Percentiles rank a stretch among this genome's conserved stretches.
Evolutionary conservation across 2,797 vertebrate genomes (phyloP).

Genomic region (Leuciscus waleckii): DNA sequence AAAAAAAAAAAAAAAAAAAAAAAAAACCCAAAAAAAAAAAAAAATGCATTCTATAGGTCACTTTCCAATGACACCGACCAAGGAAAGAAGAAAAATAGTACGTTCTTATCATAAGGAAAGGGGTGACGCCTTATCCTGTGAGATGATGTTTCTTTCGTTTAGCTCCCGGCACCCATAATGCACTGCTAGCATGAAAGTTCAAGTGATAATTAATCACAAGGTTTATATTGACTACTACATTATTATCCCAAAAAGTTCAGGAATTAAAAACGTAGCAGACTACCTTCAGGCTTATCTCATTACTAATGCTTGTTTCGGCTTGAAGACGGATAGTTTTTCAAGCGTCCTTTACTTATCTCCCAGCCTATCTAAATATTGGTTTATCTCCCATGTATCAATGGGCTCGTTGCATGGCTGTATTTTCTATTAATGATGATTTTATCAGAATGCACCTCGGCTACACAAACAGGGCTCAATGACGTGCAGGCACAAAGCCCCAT

Average conservation of each 20-base stretch:
- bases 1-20: slow-evolving; percentile 26
- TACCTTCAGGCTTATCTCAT: slow-evolving; percentile 47
- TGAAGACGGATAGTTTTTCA: slow-evolving; percentile 33
- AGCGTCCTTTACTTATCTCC: slow-evolving; percentile 49
- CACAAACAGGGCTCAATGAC: slow-evolving; percentile 15
- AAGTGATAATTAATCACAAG: slow-evolving; percentile 49
- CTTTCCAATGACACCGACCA: slow-evolving; percentile 47
- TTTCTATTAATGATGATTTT: slow-evolving; percentile 47
- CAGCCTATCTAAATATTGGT: slow-evolving; percentile 36
- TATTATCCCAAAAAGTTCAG: slow-evolving; percentile 35
- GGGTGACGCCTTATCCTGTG: slow-evolving; percentile 37
- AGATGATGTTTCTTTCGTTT: slow-evolving; percentile 30
- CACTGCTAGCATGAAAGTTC: slow-evolving; percentile 2
- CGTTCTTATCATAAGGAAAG: slow-evolving; percentile 39
- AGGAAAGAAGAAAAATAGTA: slow-evolving; percentile 48
- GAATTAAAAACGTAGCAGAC: slow-evolving; percentile 43
- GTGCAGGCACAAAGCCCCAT: slow-evolving; percentile 20
- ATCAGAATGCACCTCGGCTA: slow-evolving; percentile 28
- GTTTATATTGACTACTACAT: slow-evolving; percentile 48
- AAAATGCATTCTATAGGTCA: slow-evolving; percentile 46
- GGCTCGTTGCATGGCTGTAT: slow-evolving; percentile 10
- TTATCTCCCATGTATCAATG: slow-evolving; percentile 40
- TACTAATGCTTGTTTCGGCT: slow-evolving; percentile 46
- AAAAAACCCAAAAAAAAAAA: slow-evolving; percentile 27
- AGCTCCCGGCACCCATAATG: slow-evolving; percentile 17